Evolutionary conservation across 2,888 invertebrate species (phyloP), one percentile per base, ranked within the genome.

Genomic region (Drosophila lutescens): DNA sequence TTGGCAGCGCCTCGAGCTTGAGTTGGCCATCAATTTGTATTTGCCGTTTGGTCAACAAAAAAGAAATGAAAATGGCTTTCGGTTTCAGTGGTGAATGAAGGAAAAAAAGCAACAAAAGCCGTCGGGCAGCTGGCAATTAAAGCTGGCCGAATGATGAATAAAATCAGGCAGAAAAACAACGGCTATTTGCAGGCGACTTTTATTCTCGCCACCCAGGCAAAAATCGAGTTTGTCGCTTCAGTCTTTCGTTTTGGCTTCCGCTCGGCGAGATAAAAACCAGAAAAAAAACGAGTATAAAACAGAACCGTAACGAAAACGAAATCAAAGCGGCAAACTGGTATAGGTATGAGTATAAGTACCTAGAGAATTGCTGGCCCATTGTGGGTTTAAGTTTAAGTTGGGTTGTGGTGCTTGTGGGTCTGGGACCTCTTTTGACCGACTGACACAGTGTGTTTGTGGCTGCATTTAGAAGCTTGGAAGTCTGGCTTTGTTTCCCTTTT

Each of bases 301-400:
- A 71, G 68, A 60, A 78, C 79, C 85, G 88, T 84, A 88, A 86
- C 87, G 89, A 88, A 88, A 89, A 79, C 77, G 85, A 88, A 88
- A 89, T 79, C 77, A 83, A 78, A 76, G 62, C 58, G 43, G 68
- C 58, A 57, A 61, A 65, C 70, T 60, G 66, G 69, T 69, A 23
- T 23, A 4, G 4, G 23, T 23, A 23, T 23, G 5, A 26, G 26
- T 26, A 26, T 26, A 74, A 76, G 72, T 67, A 59, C 51, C 62
- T 38, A 58, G 59, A 61, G 60, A 53, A 54, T 47, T 53, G 51
- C 59, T 46, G 41, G 23, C 38, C 54, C 20, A 66, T 46, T 65
- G 38, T 66, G 66, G 40, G 23, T 15, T 15, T 10, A 12, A 46
- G 23, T 15, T 15, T 10, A 12, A 32, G 32, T 32, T 53, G 40